Evolutionary conservation across 2,113 vertebrate species (phyloP).

Genomic region (Tautogolabrus adspersus): DNA sequence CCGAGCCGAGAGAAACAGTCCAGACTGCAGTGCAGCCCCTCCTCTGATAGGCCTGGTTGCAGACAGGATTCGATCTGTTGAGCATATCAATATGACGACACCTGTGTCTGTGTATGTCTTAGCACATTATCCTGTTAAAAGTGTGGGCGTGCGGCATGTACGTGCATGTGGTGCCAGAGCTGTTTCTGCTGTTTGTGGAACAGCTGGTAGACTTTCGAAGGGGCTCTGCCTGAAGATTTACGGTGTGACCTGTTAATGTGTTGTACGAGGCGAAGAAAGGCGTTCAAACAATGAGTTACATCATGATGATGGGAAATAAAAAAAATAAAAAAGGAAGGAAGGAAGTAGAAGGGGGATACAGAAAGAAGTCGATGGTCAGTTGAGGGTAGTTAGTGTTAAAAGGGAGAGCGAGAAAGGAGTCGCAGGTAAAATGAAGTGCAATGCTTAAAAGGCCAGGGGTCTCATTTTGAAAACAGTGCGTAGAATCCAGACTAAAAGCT

Average conservation of each 20-base stretch:
- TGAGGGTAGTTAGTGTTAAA: background rate
- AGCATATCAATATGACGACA: slow-evolving; percentile 40
- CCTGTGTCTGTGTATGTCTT: slow-evolving; percentile 7
- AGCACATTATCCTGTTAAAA: slow-evolving; percentile 4
- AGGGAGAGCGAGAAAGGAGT: background rate
- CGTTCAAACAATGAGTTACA: background rate
- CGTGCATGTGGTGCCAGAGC: slow-evolving; percentile 11
- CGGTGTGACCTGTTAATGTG: slow-evolving; percentile 2
- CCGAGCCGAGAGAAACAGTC: slow-evolving; percentile 19
- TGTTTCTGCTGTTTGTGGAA: slow-evolving; percentile 12
- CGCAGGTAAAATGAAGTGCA: slow-evolving; percentile 15
- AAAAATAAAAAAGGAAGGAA: background rate
- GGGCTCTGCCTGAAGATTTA: slow-evolving; percentile 4
- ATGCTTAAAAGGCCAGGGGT: slow-evolving; percentile 19
- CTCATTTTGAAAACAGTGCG: too few relatives aligned
- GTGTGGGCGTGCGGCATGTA: slow-evolving; percentile 16
- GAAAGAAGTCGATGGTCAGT: background rate
- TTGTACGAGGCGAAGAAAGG: background rate
- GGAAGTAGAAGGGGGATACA: background rate
- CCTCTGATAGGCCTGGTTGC: slow-evolving; percentile 36
- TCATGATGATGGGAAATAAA: background rate
- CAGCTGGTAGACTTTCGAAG: slow-evolving; percentile 30
- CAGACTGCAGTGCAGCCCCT: slow-evolving; percentile 54
- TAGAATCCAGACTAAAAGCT: too few relatives aligned
- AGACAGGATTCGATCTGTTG: slow-evolving; percentile 46